These are phyloP conservation scores for Acanthosepion pharaonis DNA, from an alignment of 2,888 invertebrate species.

Conservation along the genomic window DNA sequence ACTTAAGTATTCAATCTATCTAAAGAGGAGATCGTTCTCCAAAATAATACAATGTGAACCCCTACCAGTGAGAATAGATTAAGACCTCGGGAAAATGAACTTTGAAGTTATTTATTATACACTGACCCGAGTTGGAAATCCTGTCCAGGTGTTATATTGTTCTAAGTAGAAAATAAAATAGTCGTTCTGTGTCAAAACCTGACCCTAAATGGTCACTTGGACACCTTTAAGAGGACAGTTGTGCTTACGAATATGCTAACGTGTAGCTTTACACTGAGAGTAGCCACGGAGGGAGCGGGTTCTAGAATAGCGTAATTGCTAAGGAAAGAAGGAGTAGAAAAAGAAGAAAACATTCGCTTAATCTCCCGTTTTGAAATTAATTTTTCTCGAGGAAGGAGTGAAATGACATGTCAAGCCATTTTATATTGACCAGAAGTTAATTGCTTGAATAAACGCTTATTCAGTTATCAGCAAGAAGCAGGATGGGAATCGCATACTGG, in stretches of 20 bases:
- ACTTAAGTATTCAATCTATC: background rate
- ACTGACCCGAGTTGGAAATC: background rate
- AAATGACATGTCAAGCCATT: background rate
- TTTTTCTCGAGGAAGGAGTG: background rate
- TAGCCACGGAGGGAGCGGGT: too few species aligned
- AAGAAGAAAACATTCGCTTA: background rate
- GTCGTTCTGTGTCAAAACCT: background rate
- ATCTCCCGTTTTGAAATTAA: background rate
- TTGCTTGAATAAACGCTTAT: background rate
- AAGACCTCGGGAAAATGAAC: background rate
- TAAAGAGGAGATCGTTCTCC: background rate
- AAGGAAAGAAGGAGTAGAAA: too few species aligned
- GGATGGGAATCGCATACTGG: too few species aligned
- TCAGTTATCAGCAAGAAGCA: background rate
- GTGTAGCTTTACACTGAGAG: background rate
- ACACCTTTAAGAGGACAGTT: background rate
- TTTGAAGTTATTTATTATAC: conserved; percentile 9
- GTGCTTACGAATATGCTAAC: background rate
- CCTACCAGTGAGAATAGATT: background rate
- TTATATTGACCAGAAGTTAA: background rate
- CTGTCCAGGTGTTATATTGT: background rate
- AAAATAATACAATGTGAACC: background rate
- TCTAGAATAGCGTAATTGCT: too few species aligned
- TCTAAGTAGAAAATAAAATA: background rate
- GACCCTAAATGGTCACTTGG: background rate